These are phyloP conservation scores for Apoderus coryli DNA, from an alignment of 2,888 invertebrate genomes.

Conservation along the genomic window DNA sequence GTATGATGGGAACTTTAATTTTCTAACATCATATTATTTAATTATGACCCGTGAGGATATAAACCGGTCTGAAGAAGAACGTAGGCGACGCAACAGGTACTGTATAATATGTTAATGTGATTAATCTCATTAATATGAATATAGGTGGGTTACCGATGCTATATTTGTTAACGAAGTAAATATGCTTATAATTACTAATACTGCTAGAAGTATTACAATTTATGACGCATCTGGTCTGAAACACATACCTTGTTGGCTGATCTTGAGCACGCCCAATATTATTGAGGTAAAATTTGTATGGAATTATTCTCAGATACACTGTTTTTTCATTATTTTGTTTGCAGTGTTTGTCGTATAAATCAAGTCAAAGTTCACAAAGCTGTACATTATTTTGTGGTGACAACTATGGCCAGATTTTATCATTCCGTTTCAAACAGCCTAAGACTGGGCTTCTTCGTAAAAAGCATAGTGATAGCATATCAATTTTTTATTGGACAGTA, in stretches of 20 bases:
- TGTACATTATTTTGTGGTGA: constrained; percentile 41
- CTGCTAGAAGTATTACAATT: constrained; percentile 43
- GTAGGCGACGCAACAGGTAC: constrained; percentile 34
- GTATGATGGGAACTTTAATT: constrained; percentile 40
- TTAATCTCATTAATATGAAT: too few species aligned
- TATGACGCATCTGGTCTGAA: constrained; percentile 44
- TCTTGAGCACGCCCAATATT: constrained; percentile 41
- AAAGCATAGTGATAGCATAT: constrained; percentile 38
- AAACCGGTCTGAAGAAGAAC: constrained; percentile 27
- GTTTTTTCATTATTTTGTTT: constrained; percentile 18
- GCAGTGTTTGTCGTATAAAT: constrained; percentile 37
- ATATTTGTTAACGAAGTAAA: constrained; percentile 41
- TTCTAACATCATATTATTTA: constrained; percentile 37
- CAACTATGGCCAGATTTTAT: constrained; percentile 38
- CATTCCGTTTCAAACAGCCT: constrained; percentile 40
- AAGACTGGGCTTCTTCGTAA: constrained; percentile 37
- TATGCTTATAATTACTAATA: constrained; percentile 39
- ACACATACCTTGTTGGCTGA: constrained; percentile 41
- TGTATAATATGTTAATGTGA: too few species aligned
- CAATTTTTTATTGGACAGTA: constrained; percentile 46
- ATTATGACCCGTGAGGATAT: constrained; percentile 40
- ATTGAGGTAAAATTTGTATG: constrained; percentile 40
- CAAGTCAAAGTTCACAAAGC: constrained; percentile 20
- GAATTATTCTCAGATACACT: too few species aligned
- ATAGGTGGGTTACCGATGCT: constrained; percentile 47